Base-by-base conservation (phyloP, 2,113 vertebrate species). In the Rhodinocichla rosea region DNA sequence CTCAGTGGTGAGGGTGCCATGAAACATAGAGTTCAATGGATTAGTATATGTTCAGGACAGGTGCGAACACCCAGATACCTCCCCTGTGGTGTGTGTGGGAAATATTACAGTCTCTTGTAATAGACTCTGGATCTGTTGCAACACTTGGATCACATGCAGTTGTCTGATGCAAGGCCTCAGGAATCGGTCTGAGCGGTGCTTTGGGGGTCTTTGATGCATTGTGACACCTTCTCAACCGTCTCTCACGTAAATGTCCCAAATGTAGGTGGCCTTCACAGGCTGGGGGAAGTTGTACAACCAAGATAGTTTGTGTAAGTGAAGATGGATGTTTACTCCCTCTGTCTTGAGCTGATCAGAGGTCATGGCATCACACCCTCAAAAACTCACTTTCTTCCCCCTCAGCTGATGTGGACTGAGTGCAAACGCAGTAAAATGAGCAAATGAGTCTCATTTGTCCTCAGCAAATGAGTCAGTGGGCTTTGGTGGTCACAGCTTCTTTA, bases 141-240 rank as follows among this genome's bases (percentile, higher is more conserved):
- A 8, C 23, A 5, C 49, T 23, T 55, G n/a, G 57, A 64, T 73
- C 49, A 55, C 0, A 1, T 37, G 39, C 27, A 33, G 47, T 21
- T 3, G 0, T 59, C 21, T 27, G 27, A 11, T 45, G 11, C 22
- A 63, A 37, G 39, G 11, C 22, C 22, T 33, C 27, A 14, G 47
- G 39, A 27, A 18, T 37, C 27, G 26, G 17, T 44, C 33, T 33
- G 47, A 30, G 21, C 1, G 0, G 17, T 0, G 1, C 33, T 62
- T 60, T 42, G 12, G 56, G 30, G 7, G 16, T 56, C n/a, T 67
- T 37, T 21, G 8, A 26, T 22, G 13, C 14, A 27, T 73, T 37
- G 27, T 63, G 47, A 21, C 27, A 17, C 7, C 33, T 59, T 47
- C 21, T 83, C 1, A 8, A 9, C 11, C 14, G 27, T 50, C 21